These are phyloP conservation scores for Ptilonorhynchus violaceus DNA, from an alignment of 2,113 vertebrate genomes.

Conservation along the genomic window DNA sequence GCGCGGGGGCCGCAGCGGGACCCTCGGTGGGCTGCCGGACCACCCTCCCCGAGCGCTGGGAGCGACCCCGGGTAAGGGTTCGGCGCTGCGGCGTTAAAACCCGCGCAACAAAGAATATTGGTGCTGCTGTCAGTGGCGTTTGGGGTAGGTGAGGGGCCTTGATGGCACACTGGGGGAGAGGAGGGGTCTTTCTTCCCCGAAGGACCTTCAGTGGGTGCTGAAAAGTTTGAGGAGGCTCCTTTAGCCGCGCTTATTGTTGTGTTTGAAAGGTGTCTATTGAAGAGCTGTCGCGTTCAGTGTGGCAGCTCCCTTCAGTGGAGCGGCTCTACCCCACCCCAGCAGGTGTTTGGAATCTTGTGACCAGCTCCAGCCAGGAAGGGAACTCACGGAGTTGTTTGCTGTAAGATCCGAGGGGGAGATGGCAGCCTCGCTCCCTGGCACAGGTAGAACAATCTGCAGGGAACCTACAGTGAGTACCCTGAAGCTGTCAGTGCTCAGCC, in stretches of 20 bases:
- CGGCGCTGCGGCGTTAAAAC: not conserved
- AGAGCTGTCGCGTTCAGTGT: not conserved
- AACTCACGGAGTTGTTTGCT: not conserved
- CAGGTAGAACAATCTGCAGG: not conserved
- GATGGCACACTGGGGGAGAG: not conserved
- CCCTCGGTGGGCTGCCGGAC: not conserved
- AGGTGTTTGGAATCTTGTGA: not conserved
- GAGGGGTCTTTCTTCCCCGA: not conserved
- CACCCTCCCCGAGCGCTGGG: rapidly evolving
- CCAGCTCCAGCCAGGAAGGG: not conserved
- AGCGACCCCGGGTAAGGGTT: not conserved
- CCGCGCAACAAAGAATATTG: not conserved
- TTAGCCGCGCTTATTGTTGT: not conserved
- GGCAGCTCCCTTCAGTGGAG: not conserved
- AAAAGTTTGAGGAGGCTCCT: constrained; percentile 15
- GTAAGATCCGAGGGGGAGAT: not conserved
- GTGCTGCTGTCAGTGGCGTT: not conserved
- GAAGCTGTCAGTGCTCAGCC: not conserved
- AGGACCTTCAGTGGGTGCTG: not conserved
- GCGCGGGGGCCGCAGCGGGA: not conserved
- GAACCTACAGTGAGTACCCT: not conserved
- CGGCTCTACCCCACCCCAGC: not conserved
- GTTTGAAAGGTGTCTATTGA: not conserved
- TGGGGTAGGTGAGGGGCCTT: not conserved
- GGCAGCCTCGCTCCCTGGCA: not conserved